phyloP scores from a whole-genome alignment of 1,140 invertebrate genomes.

The Pachyrhynchus sulphureomaculatus region DNA sequence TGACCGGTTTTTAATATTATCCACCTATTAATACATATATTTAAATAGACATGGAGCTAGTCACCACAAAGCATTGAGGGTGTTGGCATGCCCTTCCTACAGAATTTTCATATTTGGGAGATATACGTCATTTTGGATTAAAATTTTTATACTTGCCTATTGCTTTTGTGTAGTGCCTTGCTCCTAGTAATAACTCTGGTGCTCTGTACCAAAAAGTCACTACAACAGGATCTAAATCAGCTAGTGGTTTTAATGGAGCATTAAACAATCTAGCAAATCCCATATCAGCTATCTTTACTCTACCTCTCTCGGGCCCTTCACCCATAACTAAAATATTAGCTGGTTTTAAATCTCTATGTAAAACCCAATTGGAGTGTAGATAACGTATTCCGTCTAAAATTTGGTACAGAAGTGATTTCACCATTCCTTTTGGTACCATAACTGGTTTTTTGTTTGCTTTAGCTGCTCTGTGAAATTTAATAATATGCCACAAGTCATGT shows the following conservation, averaged over 20 bases:
- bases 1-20: too few species aligned
- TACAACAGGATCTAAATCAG: slow-evolving; percentile 98
- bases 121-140: too few species aligned
- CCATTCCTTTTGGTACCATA: slow-evolving; percentile 96
- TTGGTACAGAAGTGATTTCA: slow-evolving; percentile 97
- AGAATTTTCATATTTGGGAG: too few species aligned
- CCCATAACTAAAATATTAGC: slow-evolving; percentile 99
- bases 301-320: slow-evolving; percentile 93
- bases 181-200: slow-evolving; percentile 93
- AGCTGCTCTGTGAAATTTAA: slow-evolving; percentile 97
- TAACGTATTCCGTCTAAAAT: slow-evolving; percentile 99
- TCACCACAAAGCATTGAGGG: too few species aligned
- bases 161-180: slow-evolving; percentile 97
- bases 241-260: slow-evolving; percentile 95
- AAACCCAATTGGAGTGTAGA: slow-evolving; percentile 98
- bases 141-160: slow-evolving; percentile 85
- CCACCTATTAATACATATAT: too few species aligned
- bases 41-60: too few species aligned
- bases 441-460: slow-evolving; percentile 98
- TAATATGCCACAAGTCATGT: slow-evolving; percentile 99
- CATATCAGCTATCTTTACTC: slow-evolving; percentile 99
- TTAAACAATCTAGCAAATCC: slow-evolving; percentile 99
- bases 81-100: too few species aligned
- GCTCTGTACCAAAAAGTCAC: slow-evolving; percentile 99
- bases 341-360: slow-evolving; percentile 99